Evolutionary conservation across 2,797 vertebrate genomes (phyloP).

Genomic region (Pelochelys cantorii): DNA sequence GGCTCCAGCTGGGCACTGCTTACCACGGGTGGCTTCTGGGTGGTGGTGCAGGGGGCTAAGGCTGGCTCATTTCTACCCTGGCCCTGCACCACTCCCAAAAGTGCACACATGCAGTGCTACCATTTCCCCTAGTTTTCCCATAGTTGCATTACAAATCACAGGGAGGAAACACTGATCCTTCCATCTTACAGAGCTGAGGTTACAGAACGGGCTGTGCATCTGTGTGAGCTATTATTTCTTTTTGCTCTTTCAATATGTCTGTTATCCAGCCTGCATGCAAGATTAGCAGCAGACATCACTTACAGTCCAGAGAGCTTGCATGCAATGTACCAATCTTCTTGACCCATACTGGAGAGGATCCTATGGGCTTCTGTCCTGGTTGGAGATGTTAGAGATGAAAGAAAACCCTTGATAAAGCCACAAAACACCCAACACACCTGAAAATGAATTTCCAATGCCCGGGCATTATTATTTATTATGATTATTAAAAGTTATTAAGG

Average conservation of each 20-base stretch:
- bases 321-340: fast-evolving
- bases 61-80: too few relatives aligned
- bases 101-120: background rate
- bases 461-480: background rate
- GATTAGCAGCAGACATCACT: background rate
- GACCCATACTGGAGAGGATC: fast-evolving
- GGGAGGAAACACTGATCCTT: background rate
- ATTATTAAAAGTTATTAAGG: background rate
- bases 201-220: background rate
- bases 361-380: background rate
- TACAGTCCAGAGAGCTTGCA: background rate
- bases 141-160: background rate
- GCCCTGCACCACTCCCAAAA: too few relatives aligned
- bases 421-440: background rate
- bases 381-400: fast-evolving
- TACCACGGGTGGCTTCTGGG: too few relatives aligned
- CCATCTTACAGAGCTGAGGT: background rate
- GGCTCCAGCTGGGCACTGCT: too few relatives aligned
- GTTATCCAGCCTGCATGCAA: background rate
- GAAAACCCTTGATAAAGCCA: background rate
- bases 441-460: background rate
- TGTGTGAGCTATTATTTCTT: background rate
- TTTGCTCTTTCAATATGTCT: background rate
- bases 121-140: background rate
- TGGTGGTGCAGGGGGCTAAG: too few relatives aligned